Percentiles rank a stretch among this genome's conserved stretches.
Conservation (phyloP, 2,888 invertebrate species). For the Lottia gigantea region DNA sequence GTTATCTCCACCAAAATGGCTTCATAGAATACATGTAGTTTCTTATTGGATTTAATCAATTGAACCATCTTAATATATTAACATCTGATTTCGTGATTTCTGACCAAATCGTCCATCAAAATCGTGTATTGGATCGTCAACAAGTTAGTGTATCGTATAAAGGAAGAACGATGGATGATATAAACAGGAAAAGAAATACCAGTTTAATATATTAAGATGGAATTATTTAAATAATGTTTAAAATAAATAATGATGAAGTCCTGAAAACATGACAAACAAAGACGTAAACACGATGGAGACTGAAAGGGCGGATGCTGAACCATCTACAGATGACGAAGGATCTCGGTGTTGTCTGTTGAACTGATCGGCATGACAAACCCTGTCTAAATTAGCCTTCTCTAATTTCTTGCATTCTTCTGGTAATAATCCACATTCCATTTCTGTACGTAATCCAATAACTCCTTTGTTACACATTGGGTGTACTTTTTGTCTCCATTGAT, state of each 20-base stretch:
- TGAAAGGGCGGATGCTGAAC: background rate
- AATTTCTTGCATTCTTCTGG: conserved; percentile 24
- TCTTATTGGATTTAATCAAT: no score
- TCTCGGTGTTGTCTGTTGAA: conserved; percentile 7
- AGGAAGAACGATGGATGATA: no score
- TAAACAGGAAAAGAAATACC: no score
- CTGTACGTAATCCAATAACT: conserved; percentile 33
- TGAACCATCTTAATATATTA: no score
- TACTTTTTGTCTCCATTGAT: conserved; percentile 30
- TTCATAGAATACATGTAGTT: no score
- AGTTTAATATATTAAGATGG: no score
- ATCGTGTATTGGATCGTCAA: no score
- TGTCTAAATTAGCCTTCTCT: conserved; percentile 7
- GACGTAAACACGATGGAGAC: background rate
- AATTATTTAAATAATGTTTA: no score
- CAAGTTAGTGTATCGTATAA: no score
- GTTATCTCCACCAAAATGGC: no score
- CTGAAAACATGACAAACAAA: background rate
- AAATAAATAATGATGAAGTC: background rate
- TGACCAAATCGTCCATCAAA: no score
- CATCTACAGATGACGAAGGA: background rate
- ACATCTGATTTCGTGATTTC: no score
- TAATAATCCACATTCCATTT: conserved; percentile 35
- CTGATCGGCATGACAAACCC: conserved; percentile 13
- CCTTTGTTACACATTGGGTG: conserved; percentile 29